Base-by-base conservation (phyloP, 1,140 invertebrate genomes). In the Drosophila guanche region DNA sequence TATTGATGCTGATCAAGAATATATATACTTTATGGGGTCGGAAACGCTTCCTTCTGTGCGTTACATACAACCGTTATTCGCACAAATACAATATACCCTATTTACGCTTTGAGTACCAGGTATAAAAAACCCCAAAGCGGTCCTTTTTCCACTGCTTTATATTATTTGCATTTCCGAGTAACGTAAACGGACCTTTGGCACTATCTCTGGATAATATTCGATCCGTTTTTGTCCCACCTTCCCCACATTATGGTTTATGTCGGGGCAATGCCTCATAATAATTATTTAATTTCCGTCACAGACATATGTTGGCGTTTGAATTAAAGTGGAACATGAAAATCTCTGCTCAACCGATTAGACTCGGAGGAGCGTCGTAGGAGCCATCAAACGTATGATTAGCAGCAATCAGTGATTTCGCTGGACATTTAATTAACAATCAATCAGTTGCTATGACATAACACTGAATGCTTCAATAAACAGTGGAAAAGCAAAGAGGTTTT, bases 161-260 rank as follows among this genome's bases (percentile, higher is more conserved):
- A 68, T 76, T 86, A 77, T 80, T 85, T 86, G 76, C 72, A 70
- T 86, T 77, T 66, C 73, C 63, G 60, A 58, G 57, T 74, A 76
- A 79, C 80, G 81, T 86, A 86, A 85, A 81, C 70, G 80, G 81
- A 85, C 86, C 73, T 86, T 79, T 72, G 63, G 60, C 76, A 79
- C 77, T 85, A 80, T 77, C 47, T 42, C 58, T 52, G 42, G 52
- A 79, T 69, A 69, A 79, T 79, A 77, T 85, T 80, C 81, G 81
- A 73, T 76, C 61, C 63, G 20, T 57, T 76, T 77, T 73, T 40
- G 42, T 60, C 62, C 52, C 46, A 61, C 10, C 25, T 12, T 46
- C 20, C 25, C 7, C 47, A 1, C 16, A 20, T 20, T 20, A 20
- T 76, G 71, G 66, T 78, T 79, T 84, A 20, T 61, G 46, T 7